Evolutionary conservation across 2,113 vertebrate genomes (phyloP).

Genomic region (Suncus etruscus): DNA sequence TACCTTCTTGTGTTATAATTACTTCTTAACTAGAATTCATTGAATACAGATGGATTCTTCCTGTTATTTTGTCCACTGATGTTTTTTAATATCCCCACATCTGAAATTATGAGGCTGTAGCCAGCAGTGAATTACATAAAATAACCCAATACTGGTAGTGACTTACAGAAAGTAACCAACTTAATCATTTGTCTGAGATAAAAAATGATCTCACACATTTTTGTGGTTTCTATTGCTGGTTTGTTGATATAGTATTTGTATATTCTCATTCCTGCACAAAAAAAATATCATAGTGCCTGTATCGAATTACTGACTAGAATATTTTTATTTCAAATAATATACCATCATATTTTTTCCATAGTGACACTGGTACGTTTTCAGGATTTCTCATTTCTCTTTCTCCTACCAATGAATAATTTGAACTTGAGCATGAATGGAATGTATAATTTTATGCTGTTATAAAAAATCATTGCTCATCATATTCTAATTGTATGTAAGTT

Average conservation of each 20-base stretch:
- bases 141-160: constrained; percentile 83
- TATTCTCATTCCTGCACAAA: constrained; percentile 84
- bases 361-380: constrained; percentile 81
- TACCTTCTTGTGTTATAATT: constrained; percentile 80
- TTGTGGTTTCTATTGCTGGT: constrained; percentile 82
- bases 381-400: constrained; percentile 78
- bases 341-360: constrained; percentile 78
- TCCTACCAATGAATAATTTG: constrained; percentile 79
- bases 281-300: constrained; percentile 86
- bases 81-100: constrained; percentile 87
- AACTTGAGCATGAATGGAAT: constrained; percentile 70
- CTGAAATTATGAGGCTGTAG: constrained; percentile 85
- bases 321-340: constrained; percentile 87
- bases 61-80: constrained; percentile 80
- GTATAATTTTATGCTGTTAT: constrained; percentile 72
- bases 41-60: constrained; percentile 87
- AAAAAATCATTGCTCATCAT: constrained; percentile 82
- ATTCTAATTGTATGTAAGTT: constrained; percentile 85
- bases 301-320: constrained; percentile 87
- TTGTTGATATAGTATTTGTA: constrained; percentile 88
- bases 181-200: constrained; percentile 87
- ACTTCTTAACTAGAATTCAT: constrained; percentile 90
- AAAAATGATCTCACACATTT: constrained; percentile 86
- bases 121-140: constrained; percentile 86
- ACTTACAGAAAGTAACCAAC: constrained; percentile 87